Percentiles rank a stretch among this genome's conserved stretches.
Evolutionary conservation across 2,113 vertebrate species (phyloP).

Genomic region (Gracilinanus agilis): DNA sequence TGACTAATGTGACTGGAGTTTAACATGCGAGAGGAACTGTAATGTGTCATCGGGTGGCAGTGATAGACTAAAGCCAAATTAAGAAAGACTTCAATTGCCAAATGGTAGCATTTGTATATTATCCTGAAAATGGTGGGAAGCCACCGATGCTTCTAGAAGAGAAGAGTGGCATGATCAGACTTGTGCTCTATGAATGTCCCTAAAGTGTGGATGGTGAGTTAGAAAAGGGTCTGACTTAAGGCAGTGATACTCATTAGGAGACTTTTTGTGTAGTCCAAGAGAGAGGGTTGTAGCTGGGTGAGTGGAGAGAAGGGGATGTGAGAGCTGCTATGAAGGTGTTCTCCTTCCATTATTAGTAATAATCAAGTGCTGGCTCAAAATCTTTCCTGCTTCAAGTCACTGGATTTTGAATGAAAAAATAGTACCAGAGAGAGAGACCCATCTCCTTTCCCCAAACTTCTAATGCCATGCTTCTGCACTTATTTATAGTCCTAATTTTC

Average conservation of each 20-base stretch:
- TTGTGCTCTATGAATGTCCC: not conserved
- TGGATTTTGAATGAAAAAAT: not conserved
- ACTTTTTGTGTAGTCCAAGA: not conserved
- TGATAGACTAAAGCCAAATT: not conserved
- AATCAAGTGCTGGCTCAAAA: not conserved
- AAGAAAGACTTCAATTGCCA: not conserved
- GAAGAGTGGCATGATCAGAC: not conserved
- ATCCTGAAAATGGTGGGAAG: not conserved
- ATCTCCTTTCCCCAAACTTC: not conserved
- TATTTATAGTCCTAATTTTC: slow-evolving; percentile 13
- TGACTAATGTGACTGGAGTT: not conserved
- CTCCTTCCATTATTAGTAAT: not conserved
- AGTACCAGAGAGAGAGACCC: not conserved
- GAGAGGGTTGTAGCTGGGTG: not conserved
- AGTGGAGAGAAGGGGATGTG: not conserved
- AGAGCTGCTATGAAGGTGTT: not conserved
- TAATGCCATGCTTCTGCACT: not conserved
- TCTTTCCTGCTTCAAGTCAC: not conserved
- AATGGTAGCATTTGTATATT: not conserved
- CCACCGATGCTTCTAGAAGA: not conserved
- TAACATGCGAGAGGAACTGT: not conserved
- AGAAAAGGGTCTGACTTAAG: not conserved
- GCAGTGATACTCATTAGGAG: not conserved
- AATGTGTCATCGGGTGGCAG: not conserved
- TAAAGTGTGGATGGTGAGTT: not conserved